phyloP scores from a whole-genome alignment of 2,113 vertebrate species.

The Psettodes erumei region DNA sequence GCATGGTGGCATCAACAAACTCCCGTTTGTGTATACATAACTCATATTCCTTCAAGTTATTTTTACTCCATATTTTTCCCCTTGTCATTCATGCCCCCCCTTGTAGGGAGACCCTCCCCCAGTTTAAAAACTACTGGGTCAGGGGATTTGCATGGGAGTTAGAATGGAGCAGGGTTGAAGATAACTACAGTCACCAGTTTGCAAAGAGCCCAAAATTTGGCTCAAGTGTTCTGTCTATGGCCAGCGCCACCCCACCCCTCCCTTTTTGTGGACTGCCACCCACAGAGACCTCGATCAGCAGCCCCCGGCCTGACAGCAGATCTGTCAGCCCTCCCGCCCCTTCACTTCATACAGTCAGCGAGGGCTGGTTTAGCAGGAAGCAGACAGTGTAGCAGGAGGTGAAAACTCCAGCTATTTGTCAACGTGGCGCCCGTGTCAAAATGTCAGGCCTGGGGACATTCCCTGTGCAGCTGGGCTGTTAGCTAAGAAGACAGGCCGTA shows the following conservation, averaged over 20 bases:
- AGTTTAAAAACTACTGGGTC: background rate
- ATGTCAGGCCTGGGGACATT: slow-evolving; percentile 85
- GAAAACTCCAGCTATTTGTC: slow-evolving; percentile 88
- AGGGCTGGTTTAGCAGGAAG: slow-evolving; percentile 79
- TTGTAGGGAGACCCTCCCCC: no score
- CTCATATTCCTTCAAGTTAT: no score
- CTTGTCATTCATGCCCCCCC: no score
- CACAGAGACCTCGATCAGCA: slow-evolving; percentile 83
- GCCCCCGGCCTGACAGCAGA: slow-evolving; percentile 80
- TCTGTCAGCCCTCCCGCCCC: slow-evolving; percentile 77
- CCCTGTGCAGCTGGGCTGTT: slow-evolving; percentile 85
- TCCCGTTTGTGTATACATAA: no score
- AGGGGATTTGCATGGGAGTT: background rate
- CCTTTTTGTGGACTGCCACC: slow-evolving; percentile 76
- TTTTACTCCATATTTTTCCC: no score
- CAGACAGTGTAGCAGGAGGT: slow-evolving; percentile 85
- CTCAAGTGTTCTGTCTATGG: slow-evolving; percentile 58
- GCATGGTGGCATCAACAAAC: no score
- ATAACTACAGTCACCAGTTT: slow-evolving; percentile 34
- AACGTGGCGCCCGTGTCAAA: slow-evolving; percentile 86
- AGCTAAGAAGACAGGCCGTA: slow-evolving; percentile 84
- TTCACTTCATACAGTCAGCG: slow-evolving; percentile 77
- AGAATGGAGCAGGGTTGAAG: slow-evolving; percentile 10
- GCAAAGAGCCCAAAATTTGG: slow-evolving; percentile 37
- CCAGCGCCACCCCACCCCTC: slow-evolving; percentile 53